Evolutionary conservation across 1,140 invertebrate genomes (phyloP).

Genomic region (Drosophila guanche): DNA sequence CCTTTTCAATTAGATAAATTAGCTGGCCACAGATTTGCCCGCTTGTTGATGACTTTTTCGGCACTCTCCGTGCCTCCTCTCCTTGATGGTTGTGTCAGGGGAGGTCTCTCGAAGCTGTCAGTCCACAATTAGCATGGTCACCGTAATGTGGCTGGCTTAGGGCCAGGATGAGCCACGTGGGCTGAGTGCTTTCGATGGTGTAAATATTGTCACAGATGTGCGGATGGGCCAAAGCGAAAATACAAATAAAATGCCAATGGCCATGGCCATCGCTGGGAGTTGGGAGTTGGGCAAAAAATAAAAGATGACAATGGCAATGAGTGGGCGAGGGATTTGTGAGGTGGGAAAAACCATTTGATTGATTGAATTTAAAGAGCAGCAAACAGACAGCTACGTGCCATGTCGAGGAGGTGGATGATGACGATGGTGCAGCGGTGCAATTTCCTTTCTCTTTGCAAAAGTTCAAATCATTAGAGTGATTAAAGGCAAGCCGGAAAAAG

Average conservation of each 20-base stretch:
- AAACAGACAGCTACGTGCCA: slow-evolving; percentile 16
- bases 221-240: slow-evolving; percentile 13
- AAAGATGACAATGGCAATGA: slow-evolving; percentile 45
- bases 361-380: slow-evolving; percentile 70
- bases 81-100: not conserved
- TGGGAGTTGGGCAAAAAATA: slow-evolving; percentile 13
- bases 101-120: slow-evolving; percentile 30
- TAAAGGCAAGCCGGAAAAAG: not conserved
- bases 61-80: not conserved
- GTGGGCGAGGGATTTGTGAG: not conserved
- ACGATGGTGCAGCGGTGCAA: slow-evolving; percentile 42
- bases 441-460: slow-evolving; percentile 14
- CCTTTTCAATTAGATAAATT: slow-evolving; percentile 55
- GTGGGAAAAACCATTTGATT: slow-evolving; percentile 65
- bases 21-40: slow-evolving; percentile 22
- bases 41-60: slow-evolving; percentile 3
- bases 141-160: slow-evolving; percentile 43
- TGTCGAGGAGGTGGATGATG: slow-evolving; percentile 1
- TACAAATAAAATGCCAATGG: not conserved
- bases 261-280: not conserved
- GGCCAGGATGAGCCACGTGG: slow-evolving; percentile 14
- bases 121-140: slow-evolving; percentile 68
- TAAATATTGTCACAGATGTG: slow-evolving; percentile 52
- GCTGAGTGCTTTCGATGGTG: slow-evolving; percentile 31
- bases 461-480: slow-evolving; percentile 51